Evolutionary conservation across 2,888 invertebrate genomes (phyloP).

Genomic region (Apodemia zela): DNA sequence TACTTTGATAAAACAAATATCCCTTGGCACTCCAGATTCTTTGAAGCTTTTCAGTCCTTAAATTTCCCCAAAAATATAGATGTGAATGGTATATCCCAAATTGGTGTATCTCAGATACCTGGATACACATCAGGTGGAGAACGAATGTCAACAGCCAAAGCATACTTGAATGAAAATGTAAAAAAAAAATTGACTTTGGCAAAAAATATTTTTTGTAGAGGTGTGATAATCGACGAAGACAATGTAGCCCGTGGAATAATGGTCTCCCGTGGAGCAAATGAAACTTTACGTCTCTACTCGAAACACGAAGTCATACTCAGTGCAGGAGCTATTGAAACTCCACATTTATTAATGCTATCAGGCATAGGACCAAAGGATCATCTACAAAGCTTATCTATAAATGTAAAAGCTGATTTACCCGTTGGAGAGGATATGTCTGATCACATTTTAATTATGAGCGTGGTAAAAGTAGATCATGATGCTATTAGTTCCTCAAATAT

Average conservation of each 20-base stretch:
- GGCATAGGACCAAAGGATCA: too few relatives aligned
- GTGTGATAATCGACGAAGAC: slow-evolving; percentile 44
- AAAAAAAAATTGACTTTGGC: slow-evolving; percentile 41
- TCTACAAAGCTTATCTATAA: slow-evolving; percentile 40
- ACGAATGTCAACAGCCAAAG: slow-evolving; percentile 53
- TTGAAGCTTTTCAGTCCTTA: slow-evolving; percentile 40
- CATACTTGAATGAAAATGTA: slow-evolving; percentile 45
- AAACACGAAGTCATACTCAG: too few relatives aligned
- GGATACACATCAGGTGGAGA: slow-evolving; percentile 49
- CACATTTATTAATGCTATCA: too few relatives aligned
- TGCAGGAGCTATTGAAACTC: too few relatives aligned
- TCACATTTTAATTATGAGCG: slow-evolving; percentile 44
- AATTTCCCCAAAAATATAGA: slow-evolving; percentile 49
- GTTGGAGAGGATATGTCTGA: slow-evolving; percentile 55
- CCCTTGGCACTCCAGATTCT: slow-evolving; percentile 47
- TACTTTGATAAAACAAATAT: slow-evolving; percentile 46
- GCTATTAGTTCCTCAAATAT: slow-evolving; percentile 25
- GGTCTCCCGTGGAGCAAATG: slow-evolving; percentile 30
- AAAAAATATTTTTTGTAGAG: slow-evolving; percentile 45
- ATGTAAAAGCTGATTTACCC: slow-evolving; percentile 43
- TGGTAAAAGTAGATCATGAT: slow-evolving; percentile 40
- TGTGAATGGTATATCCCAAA: slow-evolving; percentile 50
- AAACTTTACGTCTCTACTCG: slow-evolving; percentile 39
- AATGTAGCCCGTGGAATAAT: slow-evolving; percentile 47
- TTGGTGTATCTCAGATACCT: slow-evolving; percentile 46